Conservation (phyloP, 2,888 invertebrate genomes). For the Bedellia somnulentella region DNA sequence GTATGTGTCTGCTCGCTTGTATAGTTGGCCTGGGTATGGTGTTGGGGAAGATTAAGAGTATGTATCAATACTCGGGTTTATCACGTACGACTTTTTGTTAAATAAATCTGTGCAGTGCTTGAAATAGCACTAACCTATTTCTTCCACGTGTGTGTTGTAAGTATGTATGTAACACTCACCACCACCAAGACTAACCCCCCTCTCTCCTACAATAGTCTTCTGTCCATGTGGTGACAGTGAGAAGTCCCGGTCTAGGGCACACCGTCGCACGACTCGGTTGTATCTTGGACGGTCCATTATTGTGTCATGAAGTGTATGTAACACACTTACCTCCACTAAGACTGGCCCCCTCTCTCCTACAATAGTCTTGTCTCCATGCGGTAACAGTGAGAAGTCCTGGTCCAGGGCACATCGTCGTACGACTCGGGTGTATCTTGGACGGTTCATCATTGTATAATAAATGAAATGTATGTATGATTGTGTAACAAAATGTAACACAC, state of each 20-base stretch:
- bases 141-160: neutral
- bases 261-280: slow-evolving; percentile 68
- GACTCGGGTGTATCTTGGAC: slow-evolving; percentile 65
- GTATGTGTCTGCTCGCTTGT: slow-evolving; percentile 84
- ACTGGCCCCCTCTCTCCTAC: slow-evolving; percentile 87
- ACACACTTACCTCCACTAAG: slow-evolving; percentile 71
- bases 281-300: slow-evolving; percentile 68
- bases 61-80: too few relatives aligned
- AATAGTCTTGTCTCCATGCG: slow-evolving; percentile 81
- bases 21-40: too few relatives aligned
- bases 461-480: slow-evolving; percentile 19
- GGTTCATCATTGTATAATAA: too few relatives aligned
- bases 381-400: slow-evolving; percentile 73
- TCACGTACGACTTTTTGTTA: too few relatives aligned
- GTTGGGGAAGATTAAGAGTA: too few relatives aligned
- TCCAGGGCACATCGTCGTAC: slow-evolving; percentile 73
- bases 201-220: slow-evolving; percentile 82
- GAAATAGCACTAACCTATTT: too few relatives aligned
- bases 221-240: slow-evolving; percentile 78
- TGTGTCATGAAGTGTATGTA: too few relatives aligned
- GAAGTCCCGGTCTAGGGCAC: slow-evolving; percentile 75
- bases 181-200: slow-evolving; percentile 84
- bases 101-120: too few relatives aligned
- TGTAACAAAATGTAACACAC: neutral
- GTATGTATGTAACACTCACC: slow-evolving; percentile 54